These are phyloP conservation scores for Periophthalmus modestus DNA, from an alignment of 2,113 vertebrate genomes.

Conservation along the genomic window DNA sequence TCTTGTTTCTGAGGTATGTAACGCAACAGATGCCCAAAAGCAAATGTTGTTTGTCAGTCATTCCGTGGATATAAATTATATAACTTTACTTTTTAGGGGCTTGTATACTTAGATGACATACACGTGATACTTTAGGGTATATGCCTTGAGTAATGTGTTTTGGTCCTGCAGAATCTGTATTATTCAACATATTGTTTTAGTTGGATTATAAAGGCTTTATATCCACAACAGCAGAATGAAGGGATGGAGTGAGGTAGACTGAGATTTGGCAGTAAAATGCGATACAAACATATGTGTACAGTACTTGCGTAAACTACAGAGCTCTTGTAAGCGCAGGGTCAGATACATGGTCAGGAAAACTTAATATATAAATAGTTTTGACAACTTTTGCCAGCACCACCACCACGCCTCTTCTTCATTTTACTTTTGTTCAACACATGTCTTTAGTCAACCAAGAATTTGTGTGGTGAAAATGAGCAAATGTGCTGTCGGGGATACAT, in stretches of 20 bases:
- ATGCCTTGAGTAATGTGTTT: neutral
- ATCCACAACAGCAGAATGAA: neutral
- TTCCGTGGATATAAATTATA: neutral
- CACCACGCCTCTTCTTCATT: no score
- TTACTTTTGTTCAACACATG: no score
- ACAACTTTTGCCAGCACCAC: no score
- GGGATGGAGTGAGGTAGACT: neutral
- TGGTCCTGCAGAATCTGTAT: no score
- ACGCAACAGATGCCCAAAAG: slow-evolving; percentile 1
- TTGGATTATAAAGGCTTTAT: no score
- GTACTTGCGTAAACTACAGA: neutral
- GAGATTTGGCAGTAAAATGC: no score
- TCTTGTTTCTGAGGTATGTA: slow-evolving; percentile 5
- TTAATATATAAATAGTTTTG: no score
- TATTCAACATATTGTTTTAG: no score
- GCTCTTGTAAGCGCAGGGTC: neutral
- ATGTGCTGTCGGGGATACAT: no score
- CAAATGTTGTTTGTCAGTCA: neutral
- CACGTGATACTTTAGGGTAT: neutral
- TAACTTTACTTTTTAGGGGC: neutral
- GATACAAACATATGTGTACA: no score
- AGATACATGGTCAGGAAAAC: neutral
- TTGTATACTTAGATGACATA: neutral
- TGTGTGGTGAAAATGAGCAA: neutral
- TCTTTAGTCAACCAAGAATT: no score